Conservation (phyloP, 2,888 invertebrate genomes). For the Nysson spinosus region DNA sequence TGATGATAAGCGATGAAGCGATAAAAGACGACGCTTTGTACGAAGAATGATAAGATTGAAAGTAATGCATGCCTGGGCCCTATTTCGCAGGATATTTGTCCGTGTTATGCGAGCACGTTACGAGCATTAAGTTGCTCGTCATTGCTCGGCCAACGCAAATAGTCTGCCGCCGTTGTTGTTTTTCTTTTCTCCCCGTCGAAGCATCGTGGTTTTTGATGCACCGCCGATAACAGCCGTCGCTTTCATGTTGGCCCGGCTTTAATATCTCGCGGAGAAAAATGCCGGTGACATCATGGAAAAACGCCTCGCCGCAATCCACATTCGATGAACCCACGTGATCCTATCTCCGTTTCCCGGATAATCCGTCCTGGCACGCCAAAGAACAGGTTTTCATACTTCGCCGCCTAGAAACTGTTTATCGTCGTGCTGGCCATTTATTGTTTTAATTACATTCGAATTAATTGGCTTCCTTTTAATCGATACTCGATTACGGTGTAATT, state of each 20-base stretch:
- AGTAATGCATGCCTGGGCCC: slow-evolving; percentile 30
- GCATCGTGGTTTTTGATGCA: slow-evolving; percentile 23
- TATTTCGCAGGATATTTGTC: slow-evolving; percentile 31
- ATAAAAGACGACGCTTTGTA: too few relatives aligned
- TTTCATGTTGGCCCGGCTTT: slow-evolving; percentile 22
- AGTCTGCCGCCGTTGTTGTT: slow-evolving; percentile 2
- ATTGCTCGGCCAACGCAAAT: slow-evolving; percentile 25
- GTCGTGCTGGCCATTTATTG: too few relatives aligned
- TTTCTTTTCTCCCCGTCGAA: neutral
- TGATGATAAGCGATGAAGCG: too few relatives aligned
- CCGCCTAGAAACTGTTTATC: too few relatives aligned
- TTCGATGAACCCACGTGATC: slow-evolving; percentile 12
- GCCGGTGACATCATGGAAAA: slow-evolving; percentile 44
- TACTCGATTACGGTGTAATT: too few relatives aligned
- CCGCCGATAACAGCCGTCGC: slow-evolving; percentile 25
- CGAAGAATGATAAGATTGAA: too few relatives aligned
- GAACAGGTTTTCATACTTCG: too few relatives aligned
- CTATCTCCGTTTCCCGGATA: slow-evolving; percentile 34
- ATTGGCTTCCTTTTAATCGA: too few relatives aligned
- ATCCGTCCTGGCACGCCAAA: slow-evolving; percentile 19
- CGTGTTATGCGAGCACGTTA: slow-evolving; percentile 42
- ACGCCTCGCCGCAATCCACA: neutral
- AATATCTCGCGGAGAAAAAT: slow-evolving; percentile 25
- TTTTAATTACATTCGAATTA: too few relatives aligned
- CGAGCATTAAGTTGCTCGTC: slow-evolving; percentile 43